phyloP scores from a whole-genome alignment of 2,113 vertebrate species.

The Zeus faber region DNA sequence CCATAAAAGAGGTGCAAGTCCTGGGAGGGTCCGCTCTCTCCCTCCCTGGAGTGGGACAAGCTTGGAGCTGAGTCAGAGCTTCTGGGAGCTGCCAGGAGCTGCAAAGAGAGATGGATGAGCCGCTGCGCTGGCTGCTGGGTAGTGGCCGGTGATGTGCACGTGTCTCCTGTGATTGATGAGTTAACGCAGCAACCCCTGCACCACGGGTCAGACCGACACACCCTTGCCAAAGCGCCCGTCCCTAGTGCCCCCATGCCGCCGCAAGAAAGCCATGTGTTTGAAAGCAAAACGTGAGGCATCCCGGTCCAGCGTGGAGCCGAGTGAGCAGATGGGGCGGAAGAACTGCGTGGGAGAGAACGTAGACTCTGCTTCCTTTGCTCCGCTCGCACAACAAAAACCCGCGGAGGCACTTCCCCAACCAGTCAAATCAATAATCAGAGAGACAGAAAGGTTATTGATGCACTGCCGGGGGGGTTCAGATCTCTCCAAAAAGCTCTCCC shows the following conservation, averaged over 20 bases:
- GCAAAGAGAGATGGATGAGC: not conserved
- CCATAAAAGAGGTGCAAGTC: conserved; percentile 55
- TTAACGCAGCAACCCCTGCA: conserved; percentile 36
- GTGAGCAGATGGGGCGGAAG: conserved; percentile 46
- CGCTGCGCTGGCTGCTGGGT: conserved; percentile 16
- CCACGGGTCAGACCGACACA: no score
- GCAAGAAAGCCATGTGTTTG: no score
- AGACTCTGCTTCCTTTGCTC: conserved; percentile 33
- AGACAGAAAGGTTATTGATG: conserved; percentile 59
- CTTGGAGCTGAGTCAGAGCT: conserved; percentile 53
- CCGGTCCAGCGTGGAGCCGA: no score
- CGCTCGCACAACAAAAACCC: conserved; percentile 12
- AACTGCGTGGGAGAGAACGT: conserved; percentile 40
- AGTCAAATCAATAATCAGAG: conserved; percentile 29
- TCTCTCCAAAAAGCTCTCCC: conserved; percentile 31
- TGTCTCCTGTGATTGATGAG: conserved; percentile 64
- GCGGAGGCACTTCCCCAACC: conserved; percentile 24
- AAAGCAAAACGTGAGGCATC: no score
- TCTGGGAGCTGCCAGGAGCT: conserved; percentile 60
- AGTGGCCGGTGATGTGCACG: conserved; percentile 21
- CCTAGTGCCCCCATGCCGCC: no score
- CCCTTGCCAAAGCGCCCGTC: no score
- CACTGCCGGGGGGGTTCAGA: conserved; percentile 30
- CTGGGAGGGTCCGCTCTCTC: conserved; percentile 47
- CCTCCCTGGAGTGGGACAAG: conserved; percentile 52